Percentiles rank a stretch among this genome's conserved stretches.
Evolutionary conservation across 2,888 invertebrate genomes (phyloP).

Genomic region (Campopleginae sp.): DNA sequence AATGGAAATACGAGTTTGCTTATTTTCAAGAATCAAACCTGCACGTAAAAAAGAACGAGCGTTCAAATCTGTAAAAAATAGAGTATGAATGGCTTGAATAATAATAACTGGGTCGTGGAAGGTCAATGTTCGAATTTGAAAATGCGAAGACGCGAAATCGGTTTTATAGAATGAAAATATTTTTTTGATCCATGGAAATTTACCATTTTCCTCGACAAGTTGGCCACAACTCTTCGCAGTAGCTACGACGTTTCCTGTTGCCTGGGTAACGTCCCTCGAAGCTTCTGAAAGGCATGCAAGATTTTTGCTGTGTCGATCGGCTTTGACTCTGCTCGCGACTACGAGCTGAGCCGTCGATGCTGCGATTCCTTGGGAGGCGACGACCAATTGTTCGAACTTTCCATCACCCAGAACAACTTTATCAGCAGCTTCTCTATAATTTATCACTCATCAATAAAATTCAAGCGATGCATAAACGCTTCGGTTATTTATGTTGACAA

Average conservation of each 20-base stretch:
- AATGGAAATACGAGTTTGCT: not conserved
- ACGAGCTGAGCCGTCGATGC: constrained; percentile 98
- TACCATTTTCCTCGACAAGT: constrained; percentile 93
- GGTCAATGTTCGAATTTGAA: not conserved
- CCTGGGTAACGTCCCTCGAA: constrained; percentile 94
- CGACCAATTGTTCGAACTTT: constrained; percentile 96
- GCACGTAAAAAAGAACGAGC: not conserved
- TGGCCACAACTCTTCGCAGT: constrained; percentile 96
- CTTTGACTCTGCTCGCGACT: constrained; percentile 98
- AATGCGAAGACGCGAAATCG: not conserved
- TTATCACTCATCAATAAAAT: not conserved
- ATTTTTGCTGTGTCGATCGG: constrained; percentile 92
- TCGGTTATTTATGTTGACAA: not conserved
- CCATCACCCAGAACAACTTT: constrained; percentile 94
- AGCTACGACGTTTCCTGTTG: constrained; percentile 96
- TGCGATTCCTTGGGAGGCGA: constrained; percentile 98
- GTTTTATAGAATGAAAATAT: not conserved
- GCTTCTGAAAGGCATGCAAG: constrained; percentile 93
- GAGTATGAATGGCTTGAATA: not conserved
- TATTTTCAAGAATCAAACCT: not conserved
- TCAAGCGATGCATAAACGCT: constrained; percentile 25
- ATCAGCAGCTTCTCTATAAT: constrained; percentile 94
- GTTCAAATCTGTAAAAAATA: constrained; percentile 15
- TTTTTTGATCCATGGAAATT: constrained; percentile 29
- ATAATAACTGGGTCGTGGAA: not conserved